phyloP scores from a whole-genome alignment of 2,888 invertebrate species.

The Stratiomys singularior region DNA sequence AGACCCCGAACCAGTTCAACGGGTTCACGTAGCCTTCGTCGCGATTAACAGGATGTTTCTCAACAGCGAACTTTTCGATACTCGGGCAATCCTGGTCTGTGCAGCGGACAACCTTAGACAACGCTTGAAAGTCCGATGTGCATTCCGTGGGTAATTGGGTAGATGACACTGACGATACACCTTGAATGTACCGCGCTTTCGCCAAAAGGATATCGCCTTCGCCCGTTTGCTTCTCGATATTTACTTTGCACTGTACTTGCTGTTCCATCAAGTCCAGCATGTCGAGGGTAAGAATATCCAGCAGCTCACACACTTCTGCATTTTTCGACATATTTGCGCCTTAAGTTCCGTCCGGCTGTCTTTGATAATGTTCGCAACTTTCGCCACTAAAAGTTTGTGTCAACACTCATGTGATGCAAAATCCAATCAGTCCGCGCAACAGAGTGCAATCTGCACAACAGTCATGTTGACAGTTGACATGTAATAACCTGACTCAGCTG shows the following conservation, averaged over 20 bases:
- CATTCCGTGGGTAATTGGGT: conserved; percentile 75
- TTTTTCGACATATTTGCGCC: conserved; percentile 38
- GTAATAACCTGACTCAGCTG: background rate
- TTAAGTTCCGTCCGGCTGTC: no score
- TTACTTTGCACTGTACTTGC: conserved; percentile 74
- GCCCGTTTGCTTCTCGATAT: conserved; percentile 75
- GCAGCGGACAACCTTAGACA: conserved; percentile 60
- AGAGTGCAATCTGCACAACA: no score
- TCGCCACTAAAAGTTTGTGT: no score
- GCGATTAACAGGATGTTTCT: conserved; percentile 63
- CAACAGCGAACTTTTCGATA: conserved; percentile 59
- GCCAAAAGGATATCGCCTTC: conserved; percentile 80
- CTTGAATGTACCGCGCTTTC: conserved; percentile 82
- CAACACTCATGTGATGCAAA: conserved; percentile 29
- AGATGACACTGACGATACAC: conserved; percentile 76
- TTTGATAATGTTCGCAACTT: background rate
- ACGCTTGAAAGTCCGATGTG: conserved; percentile 67
- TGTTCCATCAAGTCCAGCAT: conserved; percentile 80
- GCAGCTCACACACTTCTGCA: conserved; percentile 63
- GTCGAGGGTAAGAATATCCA: conserved; percentile 77
- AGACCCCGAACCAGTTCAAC: conserved; percentile 86
- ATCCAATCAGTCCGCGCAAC: no score
- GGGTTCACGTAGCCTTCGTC: conserved; percentile 70
- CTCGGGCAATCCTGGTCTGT: conserved; percentile 62
- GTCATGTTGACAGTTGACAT: conserved; percentile 2